Evolutionary conservation across 1,140 invertebrate genomes (phyloP), one percentile per base, ranked within the genome.

Genomic region (Drosophila sturtevanti): DNA sequence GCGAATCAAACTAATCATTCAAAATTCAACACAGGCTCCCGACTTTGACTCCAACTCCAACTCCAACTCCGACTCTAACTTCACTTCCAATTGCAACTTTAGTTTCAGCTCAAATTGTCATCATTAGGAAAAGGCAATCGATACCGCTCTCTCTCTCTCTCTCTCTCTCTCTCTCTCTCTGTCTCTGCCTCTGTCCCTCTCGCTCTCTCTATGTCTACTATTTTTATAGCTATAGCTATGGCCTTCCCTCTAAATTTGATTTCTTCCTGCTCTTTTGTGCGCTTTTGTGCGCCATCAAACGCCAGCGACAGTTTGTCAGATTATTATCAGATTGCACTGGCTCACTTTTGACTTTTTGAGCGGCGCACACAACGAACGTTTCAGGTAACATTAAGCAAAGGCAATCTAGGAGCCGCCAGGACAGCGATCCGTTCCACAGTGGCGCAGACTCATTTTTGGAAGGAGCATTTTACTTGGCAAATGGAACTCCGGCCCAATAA

Each of bases 291-390:
- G 76, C 76, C 82, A 77, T 87, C 82, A 87, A 87, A 87, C 82
- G 82, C 85, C 80, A 80, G 78, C 89, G 89, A 90, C 89, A 90
- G 89, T 90, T 90, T 90, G 89, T 90, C 89, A 90, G 89, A 90
- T 90, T 90, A 82, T 90, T 90, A 90, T 90, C 89, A 79, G 84
- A 90, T 89, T 90, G 89, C 84, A 90, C 81, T 90, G 86, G 72
- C 85, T 90, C 86, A 89, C 84, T 89, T 89, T 89, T 89, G 84
- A 89, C 84, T 89, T 89, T 87, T 80, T 77, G 74, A 80, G 73
- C 72, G 72, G 72, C 61, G 41, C 41, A 21, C 41, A 48, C 41
- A 48, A 48, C 41, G 34, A 37, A 37, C 59, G 35, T 27, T 62
- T 38, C 66, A 64, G 58, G 66, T 67, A 79, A 79, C 72, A 78